Percentiles rank a stretch among this genome's conserved stretches.
phyloP scores from a whole-genome alignment of 2,888 invertebrate genomes.

The Eupithecia pulchellata region DNA sequence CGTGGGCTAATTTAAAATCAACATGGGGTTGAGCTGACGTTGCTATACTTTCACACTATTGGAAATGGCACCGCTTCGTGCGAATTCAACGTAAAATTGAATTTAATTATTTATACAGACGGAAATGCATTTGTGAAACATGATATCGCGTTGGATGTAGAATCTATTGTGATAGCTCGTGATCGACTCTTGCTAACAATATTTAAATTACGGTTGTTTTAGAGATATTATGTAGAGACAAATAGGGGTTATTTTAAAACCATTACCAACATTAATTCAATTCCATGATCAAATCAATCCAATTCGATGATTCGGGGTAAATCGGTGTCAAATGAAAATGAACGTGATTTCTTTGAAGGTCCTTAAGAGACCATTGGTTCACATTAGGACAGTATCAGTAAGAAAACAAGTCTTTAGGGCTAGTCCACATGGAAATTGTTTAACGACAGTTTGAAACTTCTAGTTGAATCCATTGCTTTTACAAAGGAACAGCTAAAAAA shows the following conservation, averaged over 20 bases:
- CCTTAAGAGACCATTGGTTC: not conserved
- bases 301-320: not conserved
- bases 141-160: slow-evolving; percentile 8
- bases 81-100: slow-evolving; percentile 43
- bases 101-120: slow-evolving; percentile 47
- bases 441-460: too few species aligned
- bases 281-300: not conserved
- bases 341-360: not conserved
- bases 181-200: not conserved
- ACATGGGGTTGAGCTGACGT: slow-evolving; percentile 7
- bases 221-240: not conserved
- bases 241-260: not conserved
- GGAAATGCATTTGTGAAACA: slow-evolving; percentile 11
- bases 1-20: slow-evolving; percentile 16
- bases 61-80: slow-evolving; percentile 6
- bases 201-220: not conserved
- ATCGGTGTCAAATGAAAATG: not conserved
- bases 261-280: not conserved
- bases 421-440: too few species aligned
- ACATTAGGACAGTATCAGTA: not conserved
- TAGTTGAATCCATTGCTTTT: not conserved
- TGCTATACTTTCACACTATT: not conserved
- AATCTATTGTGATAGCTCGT: not conserved
- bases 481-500: not conserved
- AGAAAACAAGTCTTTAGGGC: not conserved